Evolutionary conservation across 2,888 invertebrate genomes (phyloP).

Genomic region (Cotesia congregata): DNA sequence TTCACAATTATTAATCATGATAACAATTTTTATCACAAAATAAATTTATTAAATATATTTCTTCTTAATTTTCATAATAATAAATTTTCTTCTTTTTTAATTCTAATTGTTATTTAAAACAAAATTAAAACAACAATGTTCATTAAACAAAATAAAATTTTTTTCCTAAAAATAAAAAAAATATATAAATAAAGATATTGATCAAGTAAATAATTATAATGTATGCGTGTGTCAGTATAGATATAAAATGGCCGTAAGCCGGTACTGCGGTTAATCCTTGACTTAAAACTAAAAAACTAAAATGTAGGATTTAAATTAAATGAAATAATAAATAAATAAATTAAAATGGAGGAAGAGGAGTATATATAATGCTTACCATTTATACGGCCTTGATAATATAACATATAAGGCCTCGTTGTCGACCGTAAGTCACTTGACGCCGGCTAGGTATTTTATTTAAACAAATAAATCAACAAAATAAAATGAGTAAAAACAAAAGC

Average conservation of each 20-base stretch:
- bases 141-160: neutral
- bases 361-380: conserved; percentile 47
- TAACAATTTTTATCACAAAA: conserved; percentile 38
- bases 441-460: no score
- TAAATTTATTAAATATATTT: no score
- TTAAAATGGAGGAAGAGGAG: neutral
- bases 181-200: conserved; percentile 6
- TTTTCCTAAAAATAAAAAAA: neutral
- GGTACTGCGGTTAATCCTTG: neutral
- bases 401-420: conserved; percentile 31
- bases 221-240: neutral
- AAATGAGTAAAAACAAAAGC: no score
- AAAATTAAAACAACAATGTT: no score
- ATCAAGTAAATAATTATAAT: neutral
- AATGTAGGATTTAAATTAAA: neutral
- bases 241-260: neutral
- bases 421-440: no score
- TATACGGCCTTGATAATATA: conserved; percentile 43
- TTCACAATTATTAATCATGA: conserved; percentile 38
- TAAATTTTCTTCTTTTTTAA: no score
- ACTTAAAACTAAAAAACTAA: neutral
- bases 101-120: no score
- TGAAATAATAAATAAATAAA: neutral
- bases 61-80: no score
- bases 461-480: no score